Conservation (phyloP, 2,797 vertebrate species). For the Octomys mimax region DNA sequence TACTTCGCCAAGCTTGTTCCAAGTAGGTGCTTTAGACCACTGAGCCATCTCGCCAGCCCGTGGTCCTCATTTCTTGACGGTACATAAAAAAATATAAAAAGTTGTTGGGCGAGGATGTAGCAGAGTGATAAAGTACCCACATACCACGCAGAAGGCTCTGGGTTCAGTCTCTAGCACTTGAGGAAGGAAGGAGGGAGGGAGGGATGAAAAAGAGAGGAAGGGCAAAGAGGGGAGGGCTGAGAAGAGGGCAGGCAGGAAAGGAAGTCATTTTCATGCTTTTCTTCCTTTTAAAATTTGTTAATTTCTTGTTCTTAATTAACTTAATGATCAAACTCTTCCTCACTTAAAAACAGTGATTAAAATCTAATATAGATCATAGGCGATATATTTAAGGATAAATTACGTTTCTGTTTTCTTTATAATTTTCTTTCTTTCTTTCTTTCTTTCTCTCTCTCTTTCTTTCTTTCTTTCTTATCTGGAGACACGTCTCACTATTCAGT, state of each 20-base stretch:
- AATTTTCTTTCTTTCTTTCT: too few species aligned
- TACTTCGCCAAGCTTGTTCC: too few species aligned
- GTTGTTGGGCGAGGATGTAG: background rate
- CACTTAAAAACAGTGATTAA: slow-evolving; percentile 27
- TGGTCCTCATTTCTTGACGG: background rate
- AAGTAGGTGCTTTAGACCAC: too few species aligned
- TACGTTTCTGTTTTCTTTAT: background rate
- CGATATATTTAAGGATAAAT: background rate
- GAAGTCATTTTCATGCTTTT: background rate
- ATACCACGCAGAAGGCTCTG: background rate
- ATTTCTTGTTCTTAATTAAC: background rate
- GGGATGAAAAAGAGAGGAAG: background rate
- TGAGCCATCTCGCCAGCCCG: too few species aligned
- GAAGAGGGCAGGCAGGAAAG: background rate
- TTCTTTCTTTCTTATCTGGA: too few species aligned
- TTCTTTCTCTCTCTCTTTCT: too few species aligned
- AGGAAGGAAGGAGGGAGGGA: background rate
- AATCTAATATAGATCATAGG: background rate
- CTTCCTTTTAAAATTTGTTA: background rate
- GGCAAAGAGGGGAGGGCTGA: background rate
- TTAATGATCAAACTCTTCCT: background rate
- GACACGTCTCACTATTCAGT: too few species aligned
- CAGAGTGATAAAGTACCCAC: background rate
- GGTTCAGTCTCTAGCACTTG: background rate
- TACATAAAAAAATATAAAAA: background rate